A percentile compares a stretch with the other conserved stretches of the same genome.
Conservation (phyloP, 2,888 invertebrate species). For the Campoletis raptor region DNA sequence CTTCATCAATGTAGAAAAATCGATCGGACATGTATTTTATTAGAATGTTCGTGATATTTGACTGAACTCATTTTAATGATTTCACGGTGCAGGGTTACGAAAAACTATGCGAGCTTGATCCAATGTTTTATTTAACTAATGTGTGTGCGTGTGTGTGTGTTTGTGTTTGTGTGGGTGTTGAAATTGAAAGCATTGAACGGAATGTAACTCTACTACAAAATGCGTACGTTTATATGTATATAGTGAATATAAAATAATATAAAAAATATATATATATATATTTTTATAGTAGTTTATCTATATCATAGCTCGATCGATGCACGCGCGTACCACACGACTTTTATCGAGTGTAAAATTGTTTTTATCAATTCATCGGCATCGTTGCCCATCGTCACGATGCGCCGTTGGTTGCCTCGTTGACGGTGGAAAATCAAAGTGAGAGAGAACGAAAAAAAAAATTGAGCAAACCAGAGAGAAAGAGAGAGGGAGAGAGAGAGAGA, state of each 20-base stretch:
- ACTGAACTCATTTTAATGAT: background rate
- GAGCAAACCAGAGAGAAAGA: background rate
- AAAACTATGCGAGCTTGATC: background rate
- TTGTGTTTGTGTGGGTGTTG: background rate
- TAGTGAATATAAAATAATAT: background rate
- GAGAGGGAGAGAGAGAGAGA: constrained; percentile 24
- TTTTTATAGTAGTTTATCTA: constrained; percentile 11
- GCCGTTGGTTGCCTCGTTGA: constrained; percentile 55
- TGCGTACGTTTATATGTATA: constrained; percentile 43
- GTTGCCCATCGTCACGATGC: constrained; percentile 61
- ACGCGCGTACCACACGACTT: constrained; percentile 58
- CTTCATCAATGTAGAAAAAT: background rate
- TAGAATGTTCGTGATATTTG: background rate
- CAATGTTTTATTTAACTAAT: constrained; percentile 9
- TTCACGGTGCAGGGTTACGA: background rate
- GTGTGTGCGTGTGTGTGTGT: background rate
- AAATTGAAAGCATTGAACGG: constrained; percentile 40
- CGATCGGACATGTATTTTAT: background rate
- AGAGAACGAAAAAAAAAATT: constrained; percentile 32
- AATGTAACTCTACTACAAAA: constrained; percentile 35
- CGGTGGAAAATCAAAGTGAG: constrained; percentile 55
- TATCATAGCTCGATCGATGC: constrained; percentile 39
- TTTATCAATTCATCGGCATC: constrained; percentile 71
- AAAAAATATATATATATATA: background rate
- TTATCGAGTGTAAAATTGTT: constrained; percentile 72